Percentiles rank a stretch among this genome's conserved stretches.
Conservation (phyloP, 2,888 invertebrate species). For the Megamerina dolium region DNA sequence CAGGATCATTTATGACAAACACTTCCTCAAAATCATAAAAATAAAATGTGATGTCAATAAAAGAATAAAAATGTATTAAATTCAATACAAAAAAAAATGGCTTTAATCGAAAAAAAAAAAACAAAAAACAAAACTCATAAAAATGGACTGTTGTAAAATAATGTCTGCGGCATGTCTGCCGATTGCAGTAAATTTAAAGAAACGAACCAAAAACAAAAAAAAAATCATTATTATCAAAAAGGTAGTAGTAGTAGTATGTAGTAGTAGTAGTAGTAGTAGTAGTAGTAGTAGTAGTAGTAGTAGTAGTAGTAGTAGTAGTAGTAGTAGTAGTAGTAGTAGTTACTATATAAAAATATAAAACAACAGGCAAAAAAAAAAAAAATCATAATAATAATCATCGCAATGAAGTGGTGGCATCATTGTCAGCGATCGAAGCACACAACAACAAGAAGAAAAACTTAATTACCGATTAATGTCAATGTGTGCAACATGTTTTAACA, state of each 20-base stretch:
- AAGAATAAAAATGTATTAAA: neutral
- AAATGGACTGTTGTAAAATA: conserved; percentile 2
- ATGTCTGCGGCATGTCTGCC: neutral
- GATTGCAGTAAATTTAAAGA: no score
- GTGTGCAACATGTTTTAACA: conserved; percentile 44
- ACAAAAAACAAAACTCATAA: neutral
- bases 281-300: no score
- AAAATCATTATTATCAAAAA: no score
- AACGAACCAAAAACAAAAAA: no score
- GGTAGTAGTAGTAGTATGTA: no score
- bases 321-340: no score
- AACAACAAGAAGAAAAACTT: conserved; percentile 29
- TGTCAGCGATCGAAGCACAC: no score
- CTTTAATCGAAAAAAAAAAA: neutral
- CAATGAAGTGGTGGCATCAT: conserved; percentile 2
- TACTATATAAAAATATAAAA: no score
- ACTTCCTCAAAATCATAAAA: neutral
- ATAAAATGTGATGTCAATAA: neutral
- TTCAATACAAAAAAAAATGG: neutral
- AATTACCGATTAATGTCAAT: conserved; percentile 47
- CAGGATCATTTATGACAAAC: no score
- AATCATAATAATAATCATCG: neutral
- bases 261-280: no score
- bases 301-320: no score
- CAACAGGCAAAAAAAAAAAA: conserved; percentile 7